Base-by-base conservation (phyloP, 2,888 invertebrate genomes). In the Frankliniella fusca region DNA sequence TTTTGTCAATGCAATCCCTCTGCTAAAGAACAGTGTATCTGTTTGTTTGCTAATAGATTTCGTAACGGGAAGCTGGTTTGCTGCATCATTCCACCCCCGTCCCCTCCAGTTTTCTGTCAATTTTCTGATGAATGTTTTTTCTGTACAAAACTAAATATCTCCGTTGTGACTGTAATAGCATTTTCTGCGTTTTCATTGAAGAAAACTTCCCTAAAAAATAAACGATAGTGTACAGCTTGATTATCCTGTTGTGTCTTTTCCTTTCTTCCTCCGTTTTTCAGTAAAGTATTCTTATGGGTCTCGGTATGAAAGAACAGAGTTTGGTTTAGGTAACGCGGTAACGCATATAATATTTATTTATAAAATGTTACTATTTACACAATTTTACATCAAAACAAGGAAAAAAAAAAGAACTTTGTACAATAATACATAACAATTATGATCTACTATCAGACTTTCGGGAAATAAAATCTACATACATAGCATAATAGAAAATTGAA, bases 291-390 rank as follows among this genome's bases (percentile, higher is more conserved):
- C 12, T 54, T 54, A 61, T 61, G n/a, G 8, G 61, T 61, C 18
- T 18, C 2, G 38, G 20, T 20, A 12, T 54, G 15, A 54, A 54
- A 54, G 15, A 20, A 20, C 54, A 54, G 15, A 54, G 54, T 20
- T 20, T 38, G 38, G 5, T 38, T 38, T 54, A 20, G 15, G 27
- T 76, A 76, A 76, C 38, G 38, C 38, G 27, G 70, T 76, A 76
- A 76, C 70, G 70, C 23, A 27, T 76, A 76, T 76, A 76, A 76
- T 76, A 76, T 76, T 76, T 76, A 76, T 76, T 54, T 76, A 76
- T 76, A 76, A 76, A 76, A 76, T 76, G 70, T 76, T 76, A 76
- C 12, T n/a, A 76, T 76, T 27, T 76, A 76, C 70, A 76, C 23
- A 76, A 27, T 76, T 76, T 27, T 76, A 76, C 70, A 76, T 11